Percentiles rank a stretch among this genome's conserved stretches.
phyloP scores from a whole-genome alignment of 2,113 vertebrate species.

The Pterocles gutturalis region DNA sequence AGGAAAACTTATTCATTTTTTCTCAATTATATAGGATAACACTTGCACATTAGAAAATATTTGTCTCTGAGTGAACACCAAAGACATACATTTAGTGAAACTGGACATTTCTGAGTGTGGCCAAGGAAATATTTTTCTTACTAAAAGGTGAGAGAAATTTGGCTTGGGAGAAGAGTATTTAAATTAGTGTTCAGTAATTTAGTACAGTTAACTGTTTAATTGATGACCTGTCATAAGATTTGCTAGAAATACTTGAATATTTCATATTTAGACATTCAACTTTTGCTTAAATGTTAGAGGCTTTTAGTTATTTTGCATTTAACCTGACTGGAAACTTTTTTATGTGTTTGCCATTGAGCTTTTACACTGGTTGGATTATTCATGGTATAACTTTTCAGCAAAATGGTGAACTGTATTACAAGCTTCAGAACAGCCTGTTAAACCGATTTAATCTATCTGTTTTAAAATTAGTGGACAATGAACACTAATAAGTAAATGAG shows the following conservation, averaged over 20 bases:
- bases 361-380: not conserved
- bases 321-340: not conserved
- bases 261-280: not conserved
- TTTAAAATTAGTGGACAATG: not conserved
- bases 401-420: not conserved
- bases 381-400: not conserved
- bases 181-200: not conserved
- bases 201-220: not conserved
- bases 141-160: not conserved
- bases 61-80: not conserved
- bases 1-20: conserved; percentile 23
- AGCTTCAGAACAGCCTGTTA: not conserved
- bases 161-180: not conserved
- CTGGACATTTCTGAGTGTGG: not conserved
- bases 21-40: not conserved
- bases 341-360: not conserved
- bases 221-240: not conserved
- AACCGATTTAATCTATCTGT: not conserved
- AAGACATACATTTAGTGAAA: not conserved
- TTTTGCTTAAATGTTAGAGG: not conserved
- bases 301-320: not conserved
- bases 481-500: not conserved
- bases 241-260: not conserved
- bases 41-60: not conserved
- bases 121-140: not conserved